Evolutionary conservation across 2,113 vertebrate genomes (phyloP).

Genomic region (Melanotaenia duboulayi): DNA sequence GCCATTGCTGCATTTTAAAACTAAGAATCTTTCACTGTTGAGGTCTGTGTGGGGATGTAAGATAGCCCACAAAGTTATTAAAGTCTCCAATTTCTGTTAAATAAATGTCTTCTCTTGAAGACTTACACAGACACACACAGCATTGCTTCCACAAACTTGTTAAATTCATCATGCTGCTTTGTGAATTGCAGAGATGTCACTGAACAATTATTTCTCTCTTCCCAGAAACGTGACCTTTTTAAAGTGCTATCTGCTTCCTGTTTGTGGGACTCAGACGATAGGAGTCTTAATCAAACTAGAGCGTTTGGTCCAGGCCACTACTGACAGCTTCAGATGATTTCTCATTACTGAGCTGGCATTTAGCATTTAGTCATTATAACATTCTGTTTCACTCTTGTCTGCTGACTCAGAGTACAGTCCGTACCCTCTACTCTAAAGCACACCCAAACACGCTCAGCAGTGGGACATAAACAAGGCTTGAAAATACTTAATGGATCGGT

Average conservation of each 20-base stretch:
- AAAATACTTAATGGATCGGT: constrained; percentile 37
- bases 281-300: constrained; percentile 68
- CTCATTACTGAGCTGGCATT: constrained; percentile 79
- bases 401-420: constrained; percentile 74
- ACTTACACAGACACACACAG: background rate
- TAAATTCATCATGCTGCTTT: constrained; percentile 29
- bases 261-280: constrained; percentile 48
- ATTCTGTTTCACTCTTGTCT: constrained; percentile 68
- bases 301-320: constrained; percentile 54
- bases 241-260: constrained; percentile 41
- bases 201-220: constrained; percentile 55
- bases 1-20: no score
- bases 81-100: no score
- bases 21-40: no score
- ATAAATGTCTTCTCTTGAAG: no score
- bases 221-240: constrained; percentile 61
- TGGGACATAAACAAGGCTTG: constrained; percentile 39
- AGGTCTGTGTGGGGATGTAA: no score
- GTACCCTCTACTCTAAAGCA: constrained; percentile 46
- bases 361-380: constrained; percentile 78
- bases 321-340: constrained; percentile 71
- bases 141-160: constrained; percentile 19
- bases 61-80: no score
- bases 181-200: constrained; percentile 38
- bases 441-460: constrained; percentile 46